A percentile compares a stretch with the other conserved stretches of the same genome.
phyloP scores from a whole-genome alignment of 2,113 vertebrate genomes.

The Hipposideros armiger region DNA sequence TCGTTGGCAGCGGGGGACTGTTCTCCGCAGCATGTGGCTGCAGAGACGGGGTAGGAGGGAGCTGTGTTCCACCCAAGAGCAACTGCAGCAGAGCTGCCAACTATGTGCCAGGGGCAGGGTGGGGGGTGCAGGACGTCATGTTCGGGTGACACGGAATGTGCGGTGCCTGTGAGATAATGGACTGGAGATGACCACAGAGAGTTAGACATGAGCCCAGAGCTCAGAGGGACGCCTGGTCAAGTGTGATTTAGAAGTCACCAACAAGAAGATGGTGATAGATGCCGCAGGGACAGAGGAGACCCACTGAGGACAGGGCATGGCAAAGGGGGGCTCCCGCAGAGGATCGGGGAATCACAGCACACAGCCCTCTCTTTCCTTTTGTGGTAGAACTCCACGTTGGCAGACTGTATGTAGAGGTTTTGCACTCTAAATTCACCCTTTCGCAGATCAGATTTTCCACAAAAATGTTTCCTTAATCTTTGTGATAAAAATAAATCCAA shows the following conservation, averaged over 20 bases:
- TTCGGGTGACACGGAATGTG: background rate
- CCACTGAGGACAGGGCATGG: too few species aligned
- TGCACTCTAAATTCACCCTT: too few species aligned
- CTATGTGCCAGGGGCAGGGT: background rate
- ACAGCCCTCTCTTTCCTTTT: too few species aligned
- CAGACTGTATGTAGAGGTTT: too few species aligned
- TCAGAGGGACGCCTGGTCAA: background rate
- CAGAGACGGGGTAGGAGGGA: background rate
- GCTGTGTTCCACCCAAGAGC: background rate
- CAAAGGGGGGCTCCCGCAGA: too few species aligned
- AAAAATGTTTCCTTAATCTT: too few species aligned
- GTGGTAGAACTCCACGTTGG: too few species aligned
- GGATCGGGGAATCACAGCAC: too few species aligned
- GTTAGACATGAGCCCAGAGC: background rate
- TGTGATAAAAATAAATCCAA: too few species aligned
- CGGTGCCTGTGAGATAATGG: background rate
- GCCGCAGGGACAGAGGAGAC: too few species aligned
- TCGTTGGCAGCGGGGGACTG: background rate
- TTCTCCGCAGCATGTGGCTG: background rate
- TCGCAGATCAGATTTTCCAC: too few species aligned
- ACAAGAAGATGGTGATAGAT: background rate
- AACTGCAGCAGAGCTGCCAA: background rate
- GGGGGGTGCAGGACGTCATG: too few species aligned
- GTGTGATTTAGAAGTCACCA: background rate
- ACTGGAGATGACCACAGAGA: background rate